Conservation (phyloP, 2,797 vertebrate species). For the Ara ararauna region DNA sequence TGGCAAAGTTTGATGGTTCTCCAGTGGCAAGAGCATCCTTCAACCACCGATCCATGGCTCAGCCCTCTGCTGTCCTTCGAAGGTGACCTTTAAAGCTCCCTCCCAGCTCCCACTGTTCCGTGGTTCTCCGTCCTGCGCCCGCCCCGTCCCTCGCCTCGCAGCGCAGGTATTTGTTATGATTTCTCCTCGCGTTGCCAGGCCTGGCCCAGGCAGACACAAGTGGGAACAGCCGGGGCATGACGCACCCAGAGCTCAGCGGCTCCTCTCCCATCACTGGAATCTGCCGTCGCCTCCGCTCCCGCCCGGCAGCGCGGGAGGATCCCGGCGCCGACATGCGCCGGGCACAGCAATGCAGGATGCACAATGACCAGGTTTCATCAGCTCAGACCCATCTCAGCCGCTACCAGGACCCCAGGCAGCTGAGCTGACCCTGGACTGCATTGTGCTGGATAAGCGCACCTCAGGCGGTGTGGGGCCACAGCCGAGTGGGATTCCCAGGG, state of each 20-base stretch:
- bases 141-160: not conserved
- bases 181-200: not conserved
- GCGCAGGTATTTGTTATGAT: conserved; percentile 18
- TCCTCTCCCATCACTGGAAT: conserved; percentile 58
- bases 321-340: accelerated
- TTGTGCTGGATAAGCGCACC: accelerated
- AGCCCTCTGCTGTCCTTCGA: not conserved
- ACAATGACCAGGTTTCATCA: accelerated
- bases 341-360: not conserved
- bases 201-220: not conserved
- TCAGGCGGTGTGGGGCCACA: accelerated
- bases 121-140: not conserved
- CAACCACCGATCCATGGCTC: accelerated
- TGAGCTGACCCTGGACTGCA: not conserved
- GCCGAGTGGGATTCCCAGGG: accelerated
- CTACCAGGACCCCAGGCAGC: not conserved
- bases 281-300: not conserved
- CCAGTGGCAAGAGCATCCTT: not conserved
- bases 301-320: not conserved
- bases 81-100: not conserved
- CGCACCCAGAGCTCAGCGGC: not conserved
- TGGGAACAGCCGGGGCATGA: not conserved
- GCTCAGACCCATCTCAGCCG: not conserved
- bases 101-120: not conserved
- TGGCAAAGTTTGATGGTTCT: not conserved